These are phyloP conservation scores for Hipposideros larvatus DNA, from an alignment of 2,797 vertebrate genomes.

Conservation along the genomic window DNA sequence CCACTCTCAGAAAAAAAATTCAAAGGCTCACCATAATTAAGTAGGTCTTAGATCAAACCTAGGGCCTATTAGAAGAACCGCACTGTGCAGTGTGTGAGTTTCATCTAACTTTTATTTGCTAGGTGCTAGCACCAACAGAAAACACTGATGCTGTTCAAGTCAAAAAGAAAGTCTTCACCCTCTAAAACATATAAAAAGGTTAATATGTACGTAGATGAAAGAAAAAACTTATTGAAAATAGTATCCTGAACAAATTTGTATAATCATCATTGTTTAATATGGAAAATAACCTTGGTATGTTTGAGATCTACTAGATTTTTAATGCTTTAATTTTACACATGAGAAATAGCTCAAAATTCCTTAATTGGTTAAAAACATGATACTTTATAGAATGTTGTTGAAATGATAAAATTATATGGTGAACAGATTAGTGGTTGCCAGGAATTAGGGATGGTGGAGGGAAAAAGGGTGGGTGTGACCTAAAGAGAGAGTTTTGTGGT, in stretches of 20 bases:
- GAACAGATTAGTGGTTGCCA: not conserved
- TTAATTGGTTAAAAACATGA: not conserved
- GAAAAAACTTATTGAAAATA: not conserved
- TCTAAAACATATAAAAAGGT: not conserved
- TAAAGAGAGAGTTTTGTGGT: not conserved
- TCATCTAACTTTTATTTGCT: not conserved
- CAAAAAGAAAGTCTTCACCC: not conserved
- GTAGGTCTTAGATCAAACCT: conserved; percentile 52
- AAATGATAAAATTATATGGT: not conserved
- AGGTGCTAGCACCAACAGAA: not conserved
- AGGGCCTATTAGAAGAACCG: not conserved
- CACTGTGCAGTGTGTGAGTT: not conserved
- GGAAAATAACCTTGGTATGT: not conserved
- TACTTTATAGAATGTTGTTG: not conserved
- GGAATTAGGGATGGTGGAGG: not conserved
- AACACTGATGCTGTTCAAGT: not conserved
- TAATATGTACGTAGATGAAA: not conserved
- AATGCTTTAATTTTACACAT: conserved; percentile 9
- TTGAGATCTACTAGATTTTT: not conserved
- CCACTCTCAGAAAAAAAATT: conserved; percentile 42
- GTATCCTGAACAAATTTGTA: not conserved
- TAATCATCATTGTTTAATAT: not conserved
- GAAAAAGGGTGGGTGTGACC: not conserved
- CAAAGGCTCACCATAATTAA: conserved; percentile 62
- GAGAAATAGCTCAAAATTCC: not conserved